These are phyloP conservation scores for Papilio xuthus DNA, from an alignment of 1,140 invertebrate species.

Conservation along the genomic window DNA sequence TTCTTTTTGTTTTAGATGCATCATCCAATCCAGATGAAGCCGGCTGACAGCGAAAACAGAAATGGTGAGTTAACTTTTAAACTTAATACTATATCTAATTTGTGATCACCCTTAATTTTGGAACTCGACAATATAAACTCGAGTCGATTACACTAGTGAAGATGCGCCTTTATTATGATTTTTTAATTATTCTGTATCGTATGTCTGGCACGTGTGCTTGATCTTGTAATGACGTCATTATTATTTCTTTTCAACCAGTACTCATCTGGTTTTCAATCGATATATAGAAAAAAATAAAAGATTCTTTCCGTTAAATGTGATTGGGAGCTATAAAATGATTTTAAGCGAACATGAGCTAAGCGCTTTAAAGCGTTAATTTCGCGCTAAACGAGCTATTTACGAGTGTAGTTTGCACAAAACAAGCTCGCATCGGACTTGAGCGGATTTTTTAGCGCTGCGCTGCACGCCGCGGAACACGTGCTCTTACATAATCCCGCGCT, in stretches of 20 bases:
- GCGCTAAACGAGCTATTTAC: conserved; percentile 15
- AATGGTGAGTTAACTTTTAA: conserved; percentile 89
- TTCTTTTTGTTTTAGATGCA: conserved; percentile 95
- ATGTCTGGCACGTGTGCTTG: not conserved
- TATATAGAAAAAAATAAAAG: not conserved
- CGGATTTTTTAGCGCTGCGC: conserved; percentile 26
- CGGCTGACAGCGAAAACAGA: conserved; percentile 99
- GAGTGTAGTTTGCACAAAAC: conserved; percentile 13
- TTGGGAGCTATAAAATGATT: not conserved
- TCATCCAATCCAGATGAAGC: conserved; percentile 99
- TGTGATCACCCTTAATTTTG: not conserved
- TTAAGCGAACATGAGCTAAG: not conserved
- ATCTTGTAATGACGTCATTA: not conserved
- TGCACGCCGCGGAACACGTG: conserved; percentile 24
- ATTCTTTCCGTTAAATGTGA: not conserved
- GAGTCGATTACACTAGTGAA: not conserved
- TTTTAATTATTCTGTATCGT: not conserved
- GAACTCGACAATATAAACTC: conserved; percentile 49
- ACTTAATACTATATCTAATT: not conserved
- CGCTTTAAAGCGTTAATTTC: conserved; percentile 21
- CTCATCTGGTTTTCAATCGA: not conserved
- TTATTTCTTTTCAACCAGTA: not conserved
- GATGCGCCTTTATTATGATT: not conserved
- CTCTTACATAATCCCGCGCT: conserved; percentile 29
- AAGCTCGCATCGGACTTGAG: conserved; percentile 13